Evolutionary conservation across 2,113 vertebrate genomes (phyloP).

Genomic region (Erpornis zantholeuca): DNA sequence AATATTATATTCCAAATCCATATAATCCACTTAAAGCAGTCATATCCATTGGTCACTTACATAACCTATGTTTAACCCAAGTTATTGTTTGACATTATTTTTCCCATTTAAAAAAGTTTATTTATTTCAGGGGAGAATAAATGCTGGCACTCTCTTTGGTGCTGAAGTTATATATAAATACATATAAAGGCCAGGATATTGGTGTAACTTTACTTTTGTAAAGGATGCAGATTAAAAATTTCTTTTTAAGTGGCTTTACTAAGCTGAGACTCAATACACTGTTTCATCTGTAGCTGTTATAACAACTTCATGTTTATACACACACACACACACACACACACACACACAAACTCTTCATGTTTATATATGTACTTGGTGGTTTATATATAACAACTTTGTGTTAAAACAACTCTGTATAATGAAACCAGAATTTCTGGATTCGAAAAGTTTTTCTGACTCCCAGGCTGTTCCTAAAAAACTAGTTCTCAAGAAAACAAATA

Average conservation of each 20-base stretch:
- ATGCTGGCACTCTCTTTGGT: background rate
- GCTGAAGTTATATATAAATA: background rate
- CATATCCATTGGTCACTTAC: background rate
- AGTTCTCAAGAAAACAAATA: background rate
- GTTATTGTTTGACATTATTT: background rate
- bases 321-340: too few relatives aligned
- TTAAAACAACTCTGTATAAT: background rate
- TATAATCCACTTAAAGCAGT: constrained; percentile 20
- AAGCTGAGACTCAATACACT: background rate
- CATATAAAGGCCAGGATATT: background rate
- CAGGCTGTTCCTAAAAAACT: background rate
- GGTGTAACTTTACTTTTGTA: background rate
- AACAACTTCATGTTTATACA: background rate
- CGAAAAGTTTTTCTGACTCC: background rate
- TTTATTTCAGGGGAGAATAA: background rate
- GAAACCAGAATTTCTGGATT: background rate
- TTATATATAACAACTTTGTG: background rate
- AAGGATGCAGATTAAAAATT: background rate
- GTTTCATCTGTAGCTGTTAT: background rate
- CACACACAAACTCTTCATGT: background rate
- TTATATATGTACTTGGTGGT: background rate
- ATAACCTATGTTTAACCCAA: constrained; percentile 27
- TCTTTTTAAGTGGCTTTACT: background rate
- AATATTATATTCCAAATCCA: background rate
- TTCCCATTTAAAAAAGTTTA: background rate